Percentiles rank a stretch among this genome's conserved stretches.
phyloP scores from a whole-genome alignment of 2,113 vertebrate genomes.

The Dipodomys ordii region DNA sequence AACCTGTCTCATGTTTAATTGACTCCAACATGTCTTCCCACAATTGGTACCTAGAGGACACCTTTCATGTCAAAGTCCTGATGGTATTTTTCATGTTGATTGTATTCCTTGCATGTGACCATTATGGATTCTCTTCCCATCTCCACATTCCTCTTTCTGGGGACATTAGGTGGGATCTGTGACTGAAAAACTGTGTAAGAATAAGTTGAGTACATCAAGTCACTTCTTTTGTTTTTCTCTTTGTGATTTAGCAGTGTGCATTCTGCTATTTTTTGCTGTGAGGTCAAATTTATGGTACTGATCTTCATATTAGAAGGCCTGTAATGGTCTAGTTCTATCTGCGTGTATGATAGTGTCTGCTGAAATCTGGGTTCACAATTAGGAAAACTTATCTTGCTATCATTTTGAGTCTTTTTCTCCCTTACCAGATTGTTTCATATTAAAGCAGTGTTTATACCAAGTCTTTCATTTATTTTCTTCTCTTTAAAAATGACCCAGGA shows the following conservation, averaged over 20 bases:
- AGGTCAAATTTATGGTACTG: background rate
- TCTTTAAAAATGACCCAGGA: background rate
- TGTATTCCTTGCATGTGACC: background rate
- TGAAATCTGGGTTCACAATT: background rate
- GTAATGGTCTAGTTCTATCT: no score
- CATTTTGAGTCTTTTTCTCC: background rate
- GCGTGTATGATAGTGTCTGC: background rate
- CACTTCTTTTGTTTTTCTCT: constrained; percentile 9
- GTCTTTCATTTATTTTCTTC: background rate
- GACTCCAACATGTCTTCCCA: background rate
- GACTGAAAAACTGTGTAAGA: background rate
- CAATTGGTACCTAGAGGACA: background rate
- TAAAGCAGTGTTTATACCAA: background rate
- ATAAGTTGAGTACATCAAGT: background rate
- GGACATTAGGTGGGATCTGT: background rate
- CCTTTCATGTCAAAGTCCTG: background rate
- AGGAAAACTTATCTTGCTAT: background rate
- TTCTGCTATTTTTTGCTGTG: background rate
- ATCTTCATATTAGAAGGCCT: background rate
- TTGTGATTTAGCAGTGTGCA: background rate
- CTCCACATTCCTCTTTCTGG: background rate
- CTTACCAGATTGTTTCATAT: background rate
- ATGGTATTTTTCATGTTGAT: background rate
- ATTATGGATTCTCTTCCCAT: background rate
- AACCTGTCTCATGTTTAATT: background rate